Conservation (phyloP, 2,113 vertebrate genomes). For the Desmodus rotundus region DNA sequence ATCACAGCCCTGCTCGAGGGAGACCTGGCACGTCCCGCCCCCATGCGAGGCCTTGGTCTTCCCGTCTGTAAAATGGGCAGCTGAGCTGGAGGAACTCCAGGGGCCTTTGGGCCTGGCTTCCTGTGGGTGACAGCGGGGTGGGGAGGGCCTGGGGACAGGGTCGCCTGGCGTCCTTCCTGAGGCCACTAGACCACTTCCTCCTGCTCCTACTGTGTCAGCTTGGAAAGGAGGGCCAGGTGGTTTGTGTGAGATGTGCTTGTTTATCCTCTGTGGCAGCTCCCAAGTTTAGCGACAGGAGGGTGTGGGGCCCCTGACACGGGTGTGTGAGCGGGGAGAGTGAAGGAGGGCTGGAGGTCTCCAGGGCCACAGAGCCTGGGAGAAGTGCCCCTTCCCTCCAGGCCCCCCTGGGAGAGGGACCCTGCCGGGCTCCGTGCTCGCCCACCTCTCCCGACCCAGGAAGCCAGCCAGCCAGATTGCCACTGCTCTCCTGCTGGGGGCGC, state of each 20-base stretch:
- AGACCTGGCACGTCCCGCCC: not conserved
- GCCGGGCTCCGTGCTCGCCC: not conserved
- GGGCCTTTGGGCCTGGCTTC: not conserved
- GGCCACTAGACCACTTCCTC: not conserved
- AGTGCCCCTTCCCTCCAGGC: not conserved
- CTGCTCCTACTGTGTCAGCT: accelerated
- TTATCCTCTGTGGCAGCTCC: not conserved
- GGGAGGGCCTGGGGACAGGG: too few species aligned
- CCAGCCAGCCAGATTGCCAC: not conserved
- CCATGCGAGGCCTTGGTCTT: accelerated
- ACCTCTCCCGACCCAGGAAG: not conserved
- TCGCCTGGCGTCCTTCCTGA: not conserved
- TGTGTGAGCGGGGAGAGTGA: not conserved
- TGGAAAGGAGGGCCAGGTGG: too few species aligned
- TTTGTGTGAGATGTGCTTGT: not conserved
- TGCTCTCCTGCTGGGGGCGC: accelerated
- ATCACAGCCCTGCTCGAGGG: not conserved
- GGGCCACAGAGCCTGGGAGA: not conserved
- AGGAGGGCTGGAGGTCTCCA: not conserved
- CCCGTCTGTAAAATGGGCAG: not conserved
- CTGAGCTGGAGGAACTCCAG: not conserved
- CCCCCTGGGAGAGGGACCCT: not conserved
- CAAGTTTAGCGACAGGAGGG: too few species aligned
- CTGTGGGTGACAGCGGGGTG: not conserved
- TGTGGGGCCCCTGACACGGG: accelerated